Percentiles rank a stretch among this genome's conserved stretches.
Evolutionary conservation across 1,140 invertebrate species (phyloP).

Genomic region (Holcopasites calliopsidis): DNA sequence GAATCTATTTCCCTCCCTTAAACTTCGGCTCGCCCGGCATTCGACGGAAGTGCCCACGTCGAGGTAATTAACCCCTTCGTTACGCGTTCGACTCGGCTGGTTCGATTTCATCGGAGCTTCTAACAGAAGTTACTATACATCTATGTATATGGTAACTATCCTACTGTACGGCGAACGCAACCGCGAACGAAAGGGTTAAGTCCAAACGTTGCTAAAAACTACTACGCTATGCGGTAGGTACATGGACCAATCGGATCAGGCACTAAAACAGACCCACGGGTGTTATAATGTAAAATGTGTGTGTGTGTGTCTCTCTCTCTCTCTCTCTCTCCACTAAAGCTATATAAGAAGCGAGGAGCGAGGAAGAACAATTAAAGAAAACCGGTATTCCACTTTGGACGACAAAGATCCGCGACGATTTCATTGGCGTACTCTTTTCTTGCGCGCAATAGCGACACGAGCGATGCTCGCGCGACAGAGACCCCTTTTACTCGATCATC

Average conservation of each 20-base stretch:
- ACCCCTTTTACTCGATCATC: conserved; percentile 65
- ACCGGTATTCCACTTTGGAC: conserved; percentile 55
- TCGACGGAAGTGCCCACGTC: not conserved
- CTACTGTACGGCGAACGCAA: too few relatives aligned
- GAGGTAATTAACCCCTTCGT: conserved; percentile 6
- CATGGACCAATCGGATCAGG: conserved; percentile 26
- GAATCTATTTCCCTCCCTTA: conserved; percentile 20
- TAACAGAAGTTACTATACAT: not conserved
- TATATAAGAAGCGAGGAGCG: conserved; percentile 50
- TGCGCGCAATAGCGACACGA: not conserved
- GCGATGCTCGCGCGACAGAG: conserved; percentile 35
- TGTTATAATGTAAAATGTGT: not conserved
- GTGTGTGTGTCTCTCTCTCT: too few relatives aligned
- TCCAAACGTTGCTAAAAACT: conserved; percentile 18
- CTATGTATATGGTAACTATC: not conserved
- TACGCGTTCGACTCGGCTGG: not conserved
- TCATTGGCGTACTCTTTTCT: too few relatives aligned
- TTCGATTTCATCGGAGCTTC: not conserved
- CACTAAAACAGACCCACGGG: conserved; percentile 31
- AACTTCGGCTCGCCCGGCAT: conserved; percentile 44
- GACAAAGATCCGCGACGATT: conserved; percentile 44
- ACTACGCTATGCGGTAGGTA: conserved; percentile 18
- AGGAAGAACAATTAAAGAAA: conserved; percentile 37
- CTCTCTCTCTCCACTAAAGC: conserved; percentile 35
- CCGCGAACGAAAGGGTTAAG: conserved; percentile 34